Conservation (phyloP, 2,113 vertebrate genomes). For the Hassar affinis region DNA sequence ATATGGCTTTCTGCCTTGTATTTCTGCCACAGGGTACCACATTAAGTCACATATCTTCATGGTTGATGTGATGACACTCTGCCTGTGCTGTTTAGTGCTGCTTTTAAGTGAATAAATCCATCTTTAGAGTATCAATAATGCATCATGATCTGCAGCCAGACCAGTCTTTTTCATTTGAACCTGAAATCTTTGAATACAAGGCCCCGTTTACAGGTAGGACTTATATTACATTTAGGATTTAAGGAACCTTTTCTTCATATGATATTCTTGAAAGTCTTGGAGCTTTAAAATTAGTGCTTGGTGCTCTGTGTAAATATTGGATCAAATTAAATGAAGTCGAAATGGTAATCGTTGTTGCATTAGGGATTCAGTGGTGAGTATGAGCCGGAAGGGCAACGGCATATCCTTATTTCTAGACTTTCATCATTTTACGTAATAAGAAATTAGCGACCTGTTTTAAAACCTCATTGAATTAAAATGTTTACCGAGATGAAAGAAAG, state of each 20-base stretch:
- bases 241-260: background rate
- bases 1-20: background rate
- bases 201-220: background rate
- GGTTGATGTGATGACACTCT: conserved; percentile 17
- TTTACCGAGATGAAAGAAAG: background rate
- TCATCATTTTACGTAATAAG: background rate
- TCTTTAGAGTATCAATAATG: conserved; percentile 20
- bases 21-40: conserved; percentile 4
- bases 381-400: background rate
- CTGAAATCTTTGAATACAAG: background rate
- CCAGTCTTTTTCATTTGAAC: background rate
- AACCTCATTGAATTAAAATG: background rate
- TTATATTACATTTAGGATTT: background rate
- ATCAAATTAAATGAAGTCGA: background rate
- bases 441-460: background rate
- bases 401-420: background rate
- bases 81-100: conserved; percentile 8
- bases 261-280: background rate
- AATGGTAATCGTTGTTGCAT: background rate
- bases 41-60: conserved; percentile 23
- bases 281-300: background rate
- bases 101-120: conserved; percentile 7
- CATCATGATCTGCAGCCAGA: background rate
- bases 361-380: background rate
- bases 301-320: background rate